Base-by-base conservation (phyloP, 1,140 invertebrate species). In the Heliothis virescens region DNA sequence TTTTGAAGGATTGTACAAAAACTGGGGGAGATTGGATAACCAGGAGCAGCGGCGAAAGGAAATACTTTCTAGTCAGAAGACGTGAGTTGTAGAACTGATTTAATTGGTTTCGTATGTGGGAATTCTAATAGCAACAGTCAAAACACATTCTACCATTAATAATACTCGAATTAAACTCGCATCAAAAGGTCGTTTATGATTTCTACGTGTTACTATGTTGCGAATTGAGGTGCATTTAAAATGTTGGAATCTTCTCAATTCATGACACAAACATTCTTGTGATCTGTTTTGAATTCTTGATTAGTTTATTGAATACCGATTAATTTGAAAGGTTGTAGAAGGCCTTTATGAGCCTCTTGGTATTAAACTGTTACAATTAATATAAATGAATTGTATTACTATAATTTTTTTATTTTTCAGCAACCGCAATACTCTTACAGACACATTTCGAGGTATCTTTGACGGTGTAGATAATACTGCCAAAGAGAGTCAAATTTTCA, bases 1-100 rank as follows among this genome's bases (percentile, higher is more conserved):
- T 59, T 86, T 85, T 82, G 85, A 89, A 80, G 82, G 79, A 5
- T 74, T 92, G 16, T 93, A 93, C 72, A 94, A 94, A 88, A 91
- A 93, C 79, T 89, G 89, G 85, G 90, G 90, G 53, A 90, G 86
- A 81, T 83, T 88, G 41, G 85, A 87, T 12, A 87, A 91, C 53
- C 94, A 95, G 85, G 92, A 95, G 78, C 87, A 93, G 80, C 87
- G 94, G 29, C 86, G 94, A 18, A 90, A 85, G 79, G 82, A 93
- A 69, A 78, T 92, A 11, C 83, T 95, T 16, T 82, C 90, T 55
- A 82, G 80, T 15, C 93, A 95, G 75, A 95, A 91, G 86, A 83
- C 69, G 93, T 93, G 85, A 82, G 72, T 78, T 79, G 12, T 26
- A 53, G 15, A 4, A 34, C 16, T 2, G 1, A 5, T 41, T 63